phyloP scores from a whole-genome alignment of 2,113 vertebrate species.

The Aptenodytes forsteri region DNA sequence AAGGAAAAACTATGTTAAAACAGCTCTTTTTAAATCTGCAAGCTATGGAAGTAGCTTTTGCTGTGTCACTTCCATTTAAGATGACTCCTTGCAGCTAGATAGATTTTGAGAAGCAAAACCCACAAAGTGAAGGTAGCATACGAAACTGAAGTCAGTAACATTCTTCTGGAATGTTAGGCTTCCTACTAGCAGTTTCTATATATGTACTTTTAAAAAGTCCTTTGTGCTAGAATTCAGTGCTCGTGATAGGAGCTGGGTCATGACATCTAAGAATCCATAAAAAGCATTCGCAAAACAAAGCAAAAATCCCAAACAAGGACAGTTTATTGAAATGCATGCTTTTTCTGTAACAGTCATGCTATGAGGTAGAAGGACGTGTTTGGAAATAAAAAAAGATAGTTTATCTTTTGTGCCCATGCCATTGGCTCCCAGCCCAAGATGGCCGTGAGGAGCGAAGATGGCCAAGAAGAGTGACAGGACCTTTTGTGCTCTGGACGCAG shows the following conservation, averaged over 20 bases:
- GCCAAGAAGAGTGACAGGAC: background rate
- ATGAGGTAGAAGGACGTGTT: background rate
- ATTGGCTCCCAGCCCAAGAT: background rate
- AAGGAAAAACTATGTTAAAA: background rate
- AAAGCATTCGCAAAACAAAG: background rate
- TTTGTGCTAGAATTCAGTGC: background rate
- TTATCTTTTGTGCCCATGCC: background rate
- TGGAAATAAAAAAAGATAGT: background rate
- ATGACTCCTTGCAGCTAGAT: conserved; percentile 3
- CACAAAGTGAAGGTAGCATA: background rate
- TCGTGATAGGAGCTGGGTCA: background rate
- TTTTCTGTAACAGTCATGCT: background rate
- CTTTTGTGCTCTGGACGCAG: background rate
- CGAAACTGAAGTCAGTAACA: background rate
- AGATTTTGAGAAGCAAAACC: background rate
- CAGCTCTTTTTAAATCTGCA: conserved; percentile 1
- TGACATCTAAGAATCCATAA: background rate
- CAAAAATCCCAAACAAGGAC: background rate
- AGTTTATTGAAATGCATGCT: background rate
- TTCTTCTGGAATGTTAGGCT: background rate
- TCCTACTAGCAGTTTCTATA: background rate
- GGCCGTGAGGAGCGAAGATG: background rate
- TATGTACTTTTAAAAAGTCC: background rate
- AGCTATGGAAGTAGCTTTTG: background rate
- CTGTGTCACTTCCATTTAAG: background rate